Base-by-base conservation (phyloP, 2,888 invertebrate species). In the Cataglyphis albicans region DNA sequence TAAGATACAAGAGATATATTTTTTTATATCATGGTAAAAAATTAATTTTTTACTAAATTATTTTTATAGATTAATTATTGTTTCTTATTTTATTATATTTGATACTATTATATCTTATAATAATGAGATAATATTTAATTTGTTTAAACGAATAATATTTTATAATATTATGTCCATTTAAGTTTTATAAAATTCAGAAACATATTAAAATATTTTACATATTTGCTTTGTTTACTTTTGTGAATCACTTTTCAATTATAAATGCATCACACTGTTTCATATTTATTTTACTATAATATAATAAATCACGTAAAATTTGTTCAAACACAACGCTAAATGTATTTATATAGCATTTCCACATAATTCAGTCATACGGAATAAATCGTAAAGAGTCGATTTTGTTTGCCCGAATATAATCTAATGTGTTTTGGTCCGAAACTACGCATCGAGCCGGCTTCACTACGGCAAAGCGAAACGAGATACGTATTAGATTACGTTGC, bases 401-500 rank as follows among this genome's bases (percentile, higher is more conserved):
- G 81, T 89, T 89, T 87, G 84, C 74, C 48, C 85, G 81, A 32
- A 59, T 82, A 81, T 75, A 87, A 63, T 48, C 63, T 83, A 73
- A 52, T 64, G 82, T 81, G 84, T 87, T 84, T 82, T 83, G 65
- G 70, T 85, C 57, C 74, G 87, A 88, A 86, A 89, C 75, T 84
- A 84, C 75, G 85, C 65, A 78, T 78, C 84, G 67, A 67, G 59
- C 38, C 81, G 87, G 84, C 85, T 85, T 82, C 86, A 68, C 10
- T 21, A 83, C 86, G 85, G 88, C 84, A 87, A 73, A 87, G 81
- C 85, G 92, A 92, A 92, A 93, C 90, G 87, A 89, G 92, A 93
- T 91, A 91, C 92, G 91, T 91, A 91, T 93, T 92, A 87, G 90
- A 92, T 93, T 93, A 92, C 92, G 87, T 92, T 93, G 91, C 93